Evolutionary conservation across 2,797 vertebrate genomes (phyloP), one percentile per base, ranked within the genome.

Genomic region (Megaceryle alcyon): DNA sequence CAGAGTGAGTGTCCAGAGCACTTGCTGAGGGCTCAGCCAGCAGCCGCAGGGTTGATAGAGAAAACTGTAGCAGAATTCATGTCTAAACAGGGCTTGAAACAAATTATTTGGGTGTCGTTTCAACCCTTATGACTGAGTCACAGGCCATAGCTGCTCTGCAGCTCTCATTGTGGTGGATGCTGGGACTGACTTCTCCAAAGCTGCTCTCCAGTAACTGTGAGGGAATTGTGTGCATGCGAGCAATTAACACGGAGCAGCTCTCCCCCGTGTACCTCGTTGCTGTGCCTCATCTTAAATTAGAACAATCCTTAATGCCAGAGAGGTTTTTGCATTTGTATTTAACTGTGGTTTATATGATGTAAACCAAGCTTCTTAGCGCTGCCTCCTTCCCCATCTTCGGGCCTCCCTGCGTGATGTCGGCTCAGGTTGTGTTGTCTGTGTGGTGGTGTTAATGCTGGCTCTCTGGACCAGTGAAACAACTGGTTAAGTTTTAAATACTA

Each of bases 1-100:
- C 46, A 35, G 66, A 22, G 1, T 2, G 7, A 64, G 26, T 2
- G 4, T 70, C 44, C 14, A 2, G 1, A 26, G 65, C 2, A 4
- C 3, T 26, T 16, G 35, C 69, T 31, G 18, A 44, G 35, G 53
- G 18, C 39, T 64, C 6, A 3, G 12, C 4, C 19, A 18, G 28
- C 57, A 28, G 82, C 1, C 1, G 5, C 7, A 12, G 25, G 11
- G 33, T 20, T 63, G 56, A 14, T 33, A 33, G 16, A 9, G 1
- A 7, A 39, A 22, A 44, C 69, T 61, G 59, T 46, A 61, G 63
- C 37, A 28, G 57, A 86, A 8, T 22, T 19, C 9, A 5, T 49
- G 37, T 49, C 64, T 29, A 54, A 82, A 23, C 12, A 41, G 25
- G 4, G 29, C 9, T 13, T 41, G 82, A 33, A 89, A 64, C 18